Percentiles rank a stretch among this genome's conserved stretches.
Evolutionary conservation across 2,113 vertebrate species (phyloP).

Genomic region (Hyperopisus bebe): DNA sequence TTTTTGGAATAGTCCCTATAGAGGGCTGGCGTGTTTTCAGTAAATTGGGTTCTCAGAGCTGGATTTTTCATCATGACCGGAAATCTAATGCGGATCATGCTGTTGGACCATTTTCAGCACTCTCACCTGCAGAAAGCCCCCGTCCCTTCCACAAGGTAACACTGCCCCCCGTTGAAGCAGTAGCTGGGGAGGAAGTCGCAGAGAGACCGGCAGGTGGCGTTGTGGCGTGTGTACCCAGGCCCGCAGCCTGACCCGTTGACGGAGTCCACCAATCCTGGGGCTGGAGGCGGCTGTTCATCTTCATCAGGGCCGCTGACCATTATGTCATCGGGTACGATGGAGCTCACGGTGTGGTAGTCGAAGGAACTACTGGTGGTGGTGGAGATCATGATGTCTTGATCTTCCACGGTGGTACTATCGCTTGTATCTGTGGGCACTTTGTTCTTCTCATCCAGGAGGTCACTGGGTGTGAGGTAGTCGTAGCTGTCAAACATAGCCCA

Average conservation of each 20-base stretch:
- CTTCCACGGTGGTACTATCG: constrained; percentile 73
- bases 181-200: constrained; percentile 82
- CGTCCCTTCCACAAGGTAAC: constrained; percentile 79
- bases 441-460: constrained; percentile 28
- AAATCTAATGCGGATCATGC: neutral
- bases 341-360: constrained; percentile 36
- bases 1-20: neutral
- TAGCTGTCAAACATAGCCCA: constrained; percentile 75
- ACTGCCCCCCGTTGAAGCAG: constrained; percentile 92
- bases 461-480: constrained; percentile 83
- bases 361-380: constrained; percentile 45
- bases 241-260: constrained; percentile 68
- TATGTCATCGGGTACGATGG: constrained; percentile 25
- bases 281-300: constrained; percentile 36
- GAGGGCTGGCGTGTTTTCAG: neutral
- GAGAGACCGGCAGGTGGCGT: constrained; percentile 79
- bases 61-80: neutral
- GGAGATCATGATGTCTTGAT: constrained; percentile 57
- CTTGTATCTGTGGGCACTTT: constrained; percentile 61
- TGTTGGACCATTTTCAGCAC: neutral
- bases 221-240: constrained; percentile 68
- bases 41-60: neutral
- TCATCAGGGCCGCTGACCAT: constrained; percentile 28
- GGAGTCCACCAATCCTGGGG: constrained; percentile 28
- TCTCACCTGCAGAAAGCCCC: constrained; percentile 90